These are phyloP conservation scores for Rhinatrema bivittatum DNA, from an alignment of 2,797 vertebrate genomes.

Conservation along the genomic window DNA sequence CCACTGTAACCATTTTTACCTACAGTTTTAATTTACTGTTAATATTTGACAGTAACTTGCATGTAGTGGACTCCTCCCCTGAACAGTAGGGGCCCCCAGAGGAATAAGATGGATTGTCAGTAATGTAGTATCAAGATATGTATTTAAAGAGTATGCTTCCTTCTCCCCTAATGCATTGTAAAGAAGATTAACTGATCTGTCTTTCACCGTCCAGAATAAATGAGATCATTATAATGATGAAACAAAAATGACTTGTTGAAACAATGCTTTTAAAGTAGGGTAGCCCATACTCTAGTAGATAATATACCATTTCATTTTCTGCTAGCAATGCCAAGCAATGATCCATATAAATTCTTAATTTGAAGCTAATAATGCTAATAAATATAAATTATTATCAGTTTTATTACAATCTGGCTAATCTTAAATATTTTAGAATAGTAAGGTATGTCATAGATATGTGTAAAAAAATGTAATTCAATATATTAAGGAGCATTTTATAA, in stretches of 20 bases:
- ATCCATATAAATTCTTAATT: too few relatives aligned
- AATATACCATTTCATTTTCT: too few relatives aligned
- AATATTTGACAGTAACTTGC: conserved; percentile 55
- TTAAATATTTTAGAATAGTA: too few relatives aligned
- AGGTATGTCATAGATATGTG: too few relatives aligned
- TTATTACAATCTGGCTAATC: too few relatives aligned
- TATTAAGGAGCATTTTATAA: too few relatives aligned
- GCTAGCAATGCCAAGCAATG: too few relatives aligned
- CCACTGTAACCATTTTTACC: conserved; percentile 58
- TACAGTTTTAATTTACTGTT: conserved; percentile 70
- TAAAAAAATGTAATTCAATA: too few relatives aligned
- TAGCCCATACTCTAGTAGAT: too few relatives aligned
- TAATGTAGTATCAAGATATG: conserved; percentile 7
- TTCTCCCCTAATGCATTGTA: neutral
- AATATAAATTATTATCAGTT: too few relatives aligned
- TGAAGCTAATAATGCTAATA: too few relatives aligned
- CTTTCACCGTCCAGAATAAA: conserved; percentile 19
- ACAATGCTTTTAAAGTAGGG: conserved; percentile 6
- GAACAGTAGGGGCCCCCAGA: conserved; percentile 29
- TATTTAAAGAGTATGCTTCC: conserved; percentile 1
- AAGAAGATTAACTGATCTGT: conserved; percentile 26
- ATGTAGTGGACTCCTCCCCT: conserved; percentile 34
- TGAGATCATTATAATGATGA: neutral
- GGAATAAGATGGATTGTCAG: conserved; percentile 7
- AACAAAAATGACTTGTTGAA: conserved; percentile 6